These are phyloP conservation scores for Malurus elegans DNA, from an alignment of 2,113 vertebrate species.

Conservation along the genomic window DNA sequence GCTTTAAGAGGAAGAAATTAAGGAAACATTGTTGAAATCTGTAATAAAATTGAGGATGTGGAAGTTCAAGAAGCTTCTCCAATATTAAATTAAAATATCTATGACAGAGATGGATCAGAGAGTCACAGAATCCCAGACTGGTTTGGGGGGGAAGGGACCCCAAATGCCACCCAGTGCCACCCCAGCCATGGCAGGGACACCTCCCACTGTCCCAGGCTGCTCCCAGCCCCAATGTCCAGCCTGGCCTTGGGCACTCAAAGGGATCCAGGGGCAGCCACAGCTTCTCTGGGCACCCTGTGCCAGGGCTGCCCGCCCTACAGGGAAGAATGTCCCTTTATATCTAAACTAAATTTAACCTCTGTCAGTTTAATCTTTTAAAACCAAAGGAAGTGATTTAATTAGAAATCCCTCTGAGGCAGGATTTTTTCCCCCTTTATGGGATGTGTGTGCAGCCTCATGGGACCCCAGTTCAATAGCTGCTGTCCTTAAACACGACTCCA, in stretches of 20 bases:
- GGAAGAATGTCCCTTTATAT: not conserved
- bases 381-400: not conserved
- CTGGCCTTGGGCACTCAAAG: not conserved
- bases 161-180: rapidly evolving
- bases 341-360: not conserved
- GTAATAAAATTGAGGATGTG: not conserved
- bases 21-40: not conserved
- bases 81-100: not conserved
- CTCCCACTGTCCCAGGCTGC: not conserved
- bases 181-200: not conserved
- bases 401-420: not conserved
- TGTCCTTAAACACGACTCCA: not conserved
- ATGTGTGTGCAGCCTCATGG: rapidly evolving
- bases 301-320: not conserved
- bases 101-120: not conserved
- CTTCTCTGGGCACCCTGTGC: not conserved
- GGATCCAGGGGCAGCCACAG: not conserved
- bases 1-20: not conserved
- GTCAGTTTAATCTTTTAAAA: not conserved
- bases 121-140: not conserved
- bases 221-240: not conserved
- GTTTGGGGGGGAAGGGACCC: not conserved
- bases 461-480: not conserved
- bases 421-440: not conserved
- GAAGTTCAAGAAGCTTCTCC: not conserved